phyloP scores from a whole-genome alignment of 2,797 vertebrate species.

The Galaxias olidus region DNA sequence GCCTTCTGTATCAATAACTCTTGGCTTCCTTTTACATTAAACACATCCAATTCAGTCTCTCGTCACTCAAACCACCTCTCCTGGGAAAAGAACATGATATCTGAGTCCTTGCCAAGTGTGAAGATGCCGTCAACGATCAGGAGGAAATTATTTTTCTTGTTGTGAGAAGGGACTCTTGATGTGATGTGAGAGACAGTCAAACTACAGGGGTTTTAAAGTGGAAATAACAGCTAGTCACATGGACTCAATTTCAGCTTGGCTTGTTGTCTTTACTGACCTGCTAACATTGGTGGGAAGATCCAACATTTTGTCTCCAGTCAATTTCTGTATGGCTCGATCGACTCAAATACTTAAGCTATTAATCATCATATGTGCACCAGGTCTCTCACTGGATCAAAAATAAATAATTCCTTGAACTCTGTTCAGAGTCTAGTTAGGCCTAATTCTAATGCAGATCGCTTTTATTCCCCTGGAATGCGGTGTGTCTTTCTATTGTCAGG shows the following conservation, averaged over 20 bases:
- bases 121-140: conserved; percentile 32
- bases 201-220: not conserved
- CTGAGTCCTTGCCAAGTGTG: conserved; percentile 1
- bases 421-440: conserved; percentile 49
- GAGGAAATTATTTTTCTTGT: conserved; percentile 9
- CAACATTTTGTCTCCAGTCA: too few species aligned
- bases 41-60: too few species aligned
- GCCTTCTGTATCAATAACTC: too few species aligned
- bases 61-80: not conserved
- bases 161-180: conserved; percentile 17
- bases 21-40: too few species aligned
- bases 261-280: too few species aligned
- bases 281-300: too few species aligned
- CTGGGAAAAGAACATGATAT: not conserved
- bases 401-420: conserved; percentile 65
- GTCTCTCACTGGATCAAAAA: conserved; percentile 47
- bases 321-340: conserved; percentile 41
- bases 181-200: conserved; percentile 11
- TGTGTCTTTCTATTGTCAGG: conserved; percentile 40
- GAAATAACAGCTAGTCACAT: not conserved
- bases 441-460: conserved; percentile 71
- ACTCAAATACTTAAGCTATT: conserved; percentile 64
- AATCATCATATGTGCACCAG: conserved; percentile 55
- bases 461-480: conserved; percentile 71
- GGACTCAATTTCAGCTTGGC: too few species aligned